Evolutionary conservation across 2,797 vertebrate genomes (phyloP).

Genomic region (Alcedo atthis): DNA sequence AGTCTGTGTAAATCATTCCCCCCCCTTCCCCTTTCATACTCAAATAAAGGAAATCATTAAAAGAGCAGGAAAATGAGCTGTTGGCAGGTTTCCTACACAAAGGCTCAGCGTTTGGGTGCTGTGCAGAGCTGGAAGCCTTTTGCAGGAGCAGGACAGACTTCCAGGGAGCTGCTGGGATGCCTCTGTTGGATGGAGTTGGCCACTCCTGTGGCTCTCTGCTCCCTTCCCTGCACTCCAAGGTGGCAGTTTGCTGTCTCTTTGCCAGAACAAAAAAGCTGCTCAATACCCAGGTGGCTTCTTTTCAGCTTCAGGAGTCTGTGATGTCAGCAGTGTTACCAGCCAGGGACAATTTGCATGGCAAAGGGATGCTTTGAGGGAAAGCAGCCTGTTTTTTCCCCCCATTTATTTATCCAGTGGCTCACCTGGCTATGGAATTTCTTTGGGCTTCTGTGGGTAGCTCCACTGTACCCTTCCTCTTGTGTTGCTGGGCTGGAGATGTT

Average conservation of each 20-base stretch:
- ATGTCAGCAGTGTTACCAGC: too few relatives aligned
- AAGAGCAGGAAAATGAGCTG: neutral
- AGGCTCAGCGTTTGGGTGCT: rapidly evolving
- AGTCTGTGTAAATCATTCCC: neutral
- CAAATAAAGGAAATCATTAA: conserved; percentile 40
- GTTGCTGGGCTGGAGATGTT: neutral
- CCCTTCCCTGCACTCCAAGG: rapidly evolving
- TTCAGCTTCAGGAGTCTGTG: neutral
- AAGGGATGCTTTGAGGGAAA: neutral
- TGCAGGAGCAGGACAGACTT: rapidly evolving
- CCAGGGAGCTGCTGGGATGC: neutral
- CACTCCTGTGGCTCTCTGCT: neutral
- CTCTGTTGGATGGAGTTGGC: neutral
- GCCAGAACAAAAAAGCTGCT: neutral
- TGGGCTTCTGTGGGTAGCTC: neutral
- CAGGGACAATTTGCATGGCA: neutral
- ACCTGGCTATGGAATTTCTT: neutral
- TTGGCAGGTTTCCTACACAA: neutral
- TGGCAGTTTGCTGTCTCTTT: neutral
- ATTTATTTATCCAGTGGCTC: rapidly evolving
- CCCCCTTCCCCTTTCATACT: neutral
- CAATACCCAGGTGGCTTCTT: neutral
- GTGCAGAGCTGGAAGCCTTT: neutral
- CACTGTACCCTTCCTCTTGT: neutral
- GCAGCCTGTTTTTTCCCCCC: neutral